Evolutionary conservation across 2,113 vertebrate species (phyloP).

Genomic region (Maccullochella peelii): DNA sequence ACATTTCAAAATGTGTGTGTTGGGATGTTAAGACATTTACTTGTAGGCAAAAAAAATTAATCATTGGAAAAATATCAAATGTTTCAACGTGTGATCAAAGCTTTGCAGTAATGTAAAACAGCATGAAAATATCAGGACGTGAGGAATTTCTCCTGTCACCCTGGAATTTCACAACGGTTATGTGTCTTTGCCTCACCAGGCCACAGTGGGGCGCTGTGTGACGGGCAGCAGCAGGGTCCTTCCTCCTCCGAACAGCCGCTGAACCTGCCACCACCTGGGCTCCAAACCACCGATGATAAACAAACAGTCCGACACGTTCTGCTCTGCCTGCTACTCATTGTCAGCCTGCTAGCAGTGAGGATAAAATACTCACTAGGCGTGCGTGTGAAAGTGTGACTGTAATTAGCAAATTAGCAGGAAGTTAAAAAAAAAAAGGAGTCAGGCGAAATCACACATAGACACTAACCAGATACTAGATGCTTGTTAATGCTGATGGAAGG

Average conservation of each 20-base stretch:
- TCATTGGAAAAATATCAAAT: not conserved
- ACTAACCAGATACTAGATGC: not conserved
- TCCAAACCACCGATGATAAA: conserved; percentile 79
- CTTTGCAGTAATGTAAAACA: not conserved
- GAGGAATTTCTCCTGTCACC: not conserved
- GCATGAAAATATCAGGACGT: not conserved
- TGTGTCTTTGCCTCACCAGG: conserved; percentile 42
- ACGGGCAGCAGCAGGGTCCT: conserved; percentile 71
- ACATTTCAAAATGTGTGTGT: not conserved
- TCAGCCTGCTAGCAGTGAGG: conserved; percentile 92
- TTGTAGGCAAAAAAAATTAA: not conserved
- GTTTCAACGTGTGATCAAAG: not conserved
- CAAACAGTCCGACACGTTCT: conserved; percentile 93
- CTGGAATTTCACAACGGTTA: not conserved
- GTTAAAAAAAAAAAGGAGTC: not conserved
- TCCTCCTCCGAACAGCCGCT: conserved; percentile 69
- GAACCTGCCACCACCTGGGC: conserved; percentile 67
- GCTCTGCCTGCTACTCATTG: conserved; percentile 92
- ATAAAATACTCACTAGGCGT: conserved; percentile 45
- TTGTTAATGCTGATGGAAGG: not conserved
- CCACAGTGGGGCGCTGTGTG: conserved; percentile 82
- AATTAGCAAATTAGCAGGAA: not conserved
- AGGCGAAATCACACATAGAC: not conserved
- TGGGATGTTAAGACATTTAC: not conserved
- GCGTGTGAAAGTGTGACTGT: not conserved